A percentile compares a stretch with the other conserved stretches of the same genome.
phyloP scores from a whole-genome alignment of 2,888 invertebrate species.

The Drosophila multiciliata region DNA sequence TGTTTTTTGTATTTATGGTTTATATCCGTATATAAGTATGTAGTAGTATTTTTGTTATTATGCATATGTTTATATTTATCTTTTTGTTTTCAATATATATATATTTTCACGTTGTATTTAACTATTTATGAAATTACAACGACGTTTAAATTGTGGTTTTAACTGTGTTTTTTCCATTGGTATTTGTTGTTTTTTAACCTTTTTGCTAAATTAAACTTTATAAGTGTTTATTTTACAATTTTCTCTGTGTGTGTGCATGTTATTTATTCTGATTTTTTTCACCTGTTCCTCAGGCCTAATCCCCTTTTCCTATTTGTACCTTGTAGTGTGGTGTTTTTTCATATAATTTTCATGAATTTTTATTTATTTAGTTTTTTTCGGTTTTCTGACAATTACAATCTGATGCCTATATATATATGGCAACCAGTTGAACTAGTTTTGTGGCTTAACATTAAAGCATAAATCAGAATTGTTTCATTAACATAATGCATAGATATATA shows the following conservation, averaged over 20 bases:
- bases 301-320: conserved; percentile 63
- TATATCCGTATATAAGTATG: conserved; percentile 10
- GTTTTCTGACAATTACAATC: conserved; percentile 36
- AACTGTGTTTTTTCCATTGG: conserved; percentile 53
- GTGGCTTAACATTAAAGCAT: conserved; percentile 32
- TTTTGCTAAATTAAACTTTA: conserved; percentile 71
- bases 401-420: conserved; percentile 25
- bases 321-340: conserved; percentile 65
- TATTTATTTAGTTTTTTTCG: conserved; percentile 18
- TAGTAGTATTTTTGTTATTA: conserved; percentile 11
- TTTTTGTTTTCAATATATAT: conserved; percentile 4
- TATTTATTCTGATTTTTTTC: conserved; percentile 49
- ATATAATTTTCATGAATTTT: conserved; percentile 23
- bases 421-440: conserved; percentile 74
- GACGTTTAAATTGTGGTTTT: conserved; percentile 73
- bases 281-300: conserved; percentile 61
- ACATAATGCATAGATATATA: conserved; percentile 48
- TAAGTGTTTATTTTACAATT: conserved; percentile 41
- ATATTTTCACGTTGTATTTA: conserved; percentile 24
- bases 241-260: conserved; percentile 13
- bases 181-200: conserved; percentile 5
- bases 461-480: conserved; percentile 39
- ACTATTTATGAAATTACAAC: conserved; percentile 72
- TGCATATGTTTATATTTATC: conserved; percentile 17
- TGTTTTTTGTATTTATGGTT: conserved; percentile 10